phyloP scores from a whole-genome alignment of 2,888 invertebrate species.

The Cantharis rustica region DNA sequence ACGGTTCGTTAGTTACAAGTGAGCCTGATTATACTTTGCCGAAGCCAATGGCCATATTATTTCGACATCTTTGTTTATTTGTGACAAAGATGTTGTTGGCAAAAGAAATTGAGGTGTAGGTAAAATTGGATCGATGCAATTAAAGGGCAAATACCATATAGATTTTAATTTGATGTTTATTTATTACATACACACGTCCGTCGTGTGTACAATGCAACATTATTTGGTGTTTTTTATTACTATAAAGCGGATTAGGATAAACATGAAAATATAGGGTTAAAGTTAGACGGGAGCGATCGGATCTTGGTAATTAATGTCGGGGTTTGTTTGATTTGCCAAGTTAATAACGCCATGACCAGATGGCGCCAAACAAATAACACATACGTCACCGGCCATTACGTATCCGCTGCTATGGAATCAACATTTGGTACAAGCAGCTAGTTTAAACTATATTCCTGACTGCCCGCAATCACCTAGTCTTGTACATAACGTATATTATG shows the following conservation, averaged over 20 bases:
- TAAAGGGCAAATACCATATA: background rate
- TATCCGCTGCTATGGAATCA: constrained; percentile 40
- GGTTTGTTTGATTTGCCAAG: constrained; percentile 60
- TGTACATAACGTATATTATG: constrained; percentile 48
- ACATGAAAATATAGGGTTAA: constrained; percentile 40
- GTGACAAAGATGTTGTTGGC: background rate
- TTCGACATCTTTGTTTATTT: constrained; percentile 1
- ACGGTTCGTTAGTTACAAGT: constrained; percentile 20
- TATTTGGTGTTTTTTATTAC: background rate
- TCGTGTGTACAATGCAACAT: background rate
- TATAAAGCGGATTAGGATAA: constrained; percentile 19
- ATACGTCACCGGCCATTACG: constrained; percentile 57
- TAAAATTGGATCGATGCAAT: background rate
- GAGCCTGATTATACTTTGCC: constrained; percentile 16
- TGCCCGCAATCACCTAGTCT: constrained; percentile 56
- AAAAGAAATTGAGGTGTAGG: background rate
- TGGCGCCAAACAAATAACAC: constrained; percentile 60
- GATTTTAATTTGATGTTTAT: background rate
- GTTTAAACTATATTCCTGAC: constrained; percentile 37
- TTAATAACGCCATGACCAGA: constrained; percentile 59
- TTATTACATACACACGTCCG: background rate
- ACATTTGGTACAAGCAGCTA: constrained; percentile 31
- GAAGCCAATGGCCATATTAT: constrained; percentile 16
- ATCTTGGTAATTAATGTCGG: constrained; percentile 56
- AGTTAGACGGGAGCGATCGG: constrained; percentile 48